These are phyloP conservation scores for Sepioteuthis lessoniana DNA, from an alignment of 2,888 invertebrate genomes.

Conservation along the genomic window DNA sequence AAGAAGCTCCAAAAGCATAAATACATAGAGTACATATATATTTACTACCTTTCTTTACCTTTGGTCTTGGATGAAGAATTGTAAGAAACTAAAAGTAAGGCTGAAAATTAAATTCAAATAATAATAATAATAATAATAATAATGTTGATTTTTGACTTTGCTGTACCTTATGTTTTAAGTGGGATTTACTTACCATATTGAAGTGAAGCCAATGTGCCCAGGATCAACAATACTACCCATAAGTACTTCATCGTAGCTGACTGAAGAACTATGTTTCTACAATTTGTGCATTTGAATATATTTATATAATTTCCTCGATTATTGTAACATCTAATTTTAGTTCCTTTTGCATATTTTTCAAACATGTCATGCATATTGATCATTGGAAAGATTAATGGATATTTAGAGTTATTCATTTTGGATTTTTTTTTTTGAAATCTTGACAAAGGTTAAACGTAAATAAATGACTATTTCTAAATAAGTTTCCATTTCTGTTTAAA, in stretches of 20 bases:
- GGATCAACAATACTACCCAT: neutral
- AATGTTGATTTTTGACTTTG: too few relatives aligned
- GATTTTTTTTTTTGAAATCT: neutral
- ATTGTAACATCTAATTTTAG: neutral
- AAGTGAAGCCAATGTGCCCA: neutral
- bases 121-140: too few relatives aligned
- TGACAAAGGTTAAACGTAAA: neutral
- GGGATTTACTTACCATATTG: neutral
- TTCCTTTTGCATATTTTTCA: neutral
- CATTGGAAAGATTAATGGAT: neutral
- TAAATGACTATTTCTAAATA: too few relatives aligned
- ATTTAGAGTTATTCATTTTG: neutral
- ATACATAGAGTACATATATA: too few relatives aligned
- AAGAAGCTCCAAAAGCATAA: too few relatives aligned
- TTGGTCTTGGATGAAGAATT: too few relatives aligned
- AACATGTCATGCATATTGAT: neutral
- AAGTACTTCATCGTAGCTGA: neutral
- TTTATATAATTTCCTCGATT: neutral
- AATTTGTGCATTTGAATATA: neutral
- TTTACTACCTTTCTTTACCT: too few relatives aligned
- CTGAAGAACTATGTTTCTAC: neutral
- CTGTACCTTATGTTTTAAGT: neutral
- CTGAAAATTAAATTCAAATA: too few relatives aligned
- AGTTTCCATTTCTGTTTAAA: too few relatives aligned
- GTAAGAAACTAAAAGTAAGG: too few relatives aligned